Conservation (phyloP, 1,140 invertebrate genomes). For the Tigriopus japonicus region DNA sequence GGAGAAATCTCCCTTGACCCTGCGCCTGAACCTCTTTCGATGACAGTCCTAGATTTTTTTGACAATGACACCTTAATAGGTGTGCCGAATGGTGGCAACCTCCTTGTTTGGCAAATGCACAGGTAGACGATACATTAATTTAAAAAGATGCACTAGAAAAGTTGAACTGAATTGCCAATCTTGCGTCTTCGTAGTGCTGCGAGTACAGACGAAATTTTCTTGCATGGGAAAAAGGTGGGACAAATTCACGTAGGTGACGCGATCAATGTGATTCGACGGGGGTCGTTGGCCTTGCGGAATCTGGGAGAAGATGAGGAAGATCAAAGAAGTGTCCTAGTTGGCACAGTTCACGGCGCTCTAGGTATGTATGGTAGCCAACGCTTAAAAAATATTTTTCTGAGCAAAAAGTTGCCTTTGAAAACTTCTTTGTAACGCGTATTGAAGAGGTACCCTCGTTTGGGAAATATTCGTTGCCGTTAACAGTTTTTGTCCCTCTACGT, state of each 20-base stretch:
- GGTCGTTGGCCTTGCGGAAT: slow-evolving; percentile 85
- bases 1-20: slow-evolving; percentile 92
- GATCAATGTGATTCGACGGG: slow-evolving; percentile 88
- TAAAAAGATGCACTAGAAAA: background rate
- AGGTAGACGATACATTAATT: too few relatives aligned
- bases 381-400: too few relatives aligned
- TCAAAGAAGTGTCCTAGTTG: slow-evolving; percentile 67
- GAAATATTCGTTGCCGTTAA: too few relatives aligned
- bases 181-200: slow-evolving; percentile 46
- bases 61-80: slow-evolving; percentile 66
- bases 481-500: too few relatives aligned
- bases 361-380: slow-evolving; percentile 35
- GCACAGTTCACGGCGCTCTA: slow-evolving; percentile 75
- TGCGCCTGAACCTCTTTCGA: slow-evolving; percentile 95
- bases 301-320: slow-evolving; percentile 54
- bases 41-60: slow-evolving; percentile 87
- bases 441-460: too few relatives aligned
- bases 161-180: slow-evolving; percentile 5
- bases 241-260: slow-evolving; percentile 90
- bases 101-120: slow-evolving; percentile 89
- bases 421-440: too few relatives aligned
- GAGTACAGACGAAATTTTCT: slow-evolving; percentile 84
- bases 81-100: slow-evolving; percentile 80
- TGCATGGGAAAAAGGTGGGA: slow-evolving; percentile 80
- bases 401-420: too few relatives aligned